Percentiles rank a stretch among this genome's conserved stretches.
Evolutionary conservation across 2,888 invertebrate genomes (phyloP).

Genomic region (Drosophila atroscutellata): DNA sequence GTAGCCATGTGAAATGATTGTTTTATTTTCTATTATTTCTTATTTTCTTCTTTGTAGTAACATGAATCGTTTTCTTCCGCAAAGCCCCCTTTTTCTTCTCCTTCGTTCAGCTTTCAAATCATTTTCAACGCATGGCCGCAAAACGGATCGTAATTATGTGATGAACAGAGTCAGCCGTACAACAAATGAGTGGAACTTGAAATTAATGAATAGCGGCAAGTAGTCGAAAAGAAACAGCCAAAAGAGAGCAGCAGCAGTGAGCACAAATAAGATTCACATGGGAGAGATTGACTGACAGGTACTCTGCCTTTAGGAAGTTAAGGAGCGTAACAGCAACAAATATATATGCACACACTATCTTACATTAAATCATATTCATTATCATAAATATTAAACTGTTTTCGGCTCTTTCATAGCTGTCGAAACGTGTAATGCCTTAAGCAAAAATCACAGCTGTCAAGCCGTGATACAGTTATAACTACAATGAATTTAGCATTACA

Average conservation of each 20-base stretch:
- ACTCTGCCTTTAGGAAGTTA: background rate
- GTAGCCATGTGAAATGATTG: constrained; percentile 29
- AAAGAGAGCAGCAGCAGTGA: constrained; percentile 38
- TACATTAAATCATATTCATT: background rate
- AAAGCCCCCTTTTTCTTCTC: background rate
- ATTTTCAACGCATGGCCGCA: constrained; percentile 73
- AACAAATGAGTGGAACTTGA: constrained; percentile 57
- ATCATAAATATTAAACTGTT: background rate
- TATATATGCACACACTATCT: background rate
- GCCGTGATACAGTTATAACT: background rate
- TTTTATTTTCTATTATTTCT: constrained; percentile 3
- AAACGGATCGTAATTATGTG: constrained; percentile 65
- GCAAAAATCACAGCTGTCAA: background rate
- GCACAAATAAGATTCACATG: too few species aligned
- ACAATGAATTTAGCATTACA: background rate
- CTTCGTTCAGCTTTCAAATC: constrained; percentile 53
- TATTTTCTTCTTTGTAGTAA: constrained; percentile 6
- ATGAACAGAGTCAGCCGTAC: constrained; percentile 53
- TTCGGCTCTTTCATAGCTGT: background rate
- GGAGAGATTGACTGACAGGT: background rate
- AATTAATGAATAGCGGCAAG: constrained; percentile 70
- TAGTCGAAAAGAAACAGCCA: constrained; percentile 48
- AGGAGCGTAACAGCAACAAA: background rate
- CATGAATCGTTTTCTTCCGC: constrained; percentile 13
- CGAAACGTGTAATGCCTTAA: too few species aligned